These are phyloP conservation scores for Scotopteryx bipunctaria DNA, from an alignment of 2,888 invertebrate species.

Conservation along the genomic window DNA sequence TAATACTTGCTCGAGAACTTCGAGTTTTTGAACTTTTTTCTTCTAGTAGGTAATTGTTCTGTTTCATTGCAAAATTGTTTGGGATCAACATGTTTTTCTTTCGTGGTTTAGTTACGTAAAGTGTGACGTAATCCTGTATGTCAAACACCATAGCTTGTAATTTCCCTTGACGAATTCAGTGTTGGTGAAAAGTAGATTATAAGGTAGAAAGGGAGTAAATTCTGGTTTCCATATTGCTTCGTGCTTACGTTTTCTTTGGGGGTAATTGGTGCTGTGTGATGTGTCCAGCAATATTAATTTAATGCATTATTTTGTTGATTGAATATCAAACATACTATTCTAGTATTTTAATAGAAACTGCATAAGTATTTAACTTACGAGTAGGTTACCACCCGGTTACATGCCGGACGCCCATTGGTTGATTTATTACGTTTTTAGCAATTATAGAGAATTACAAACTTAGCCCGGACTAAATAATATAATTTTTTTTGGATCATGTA, in stretches of 20 bases:
- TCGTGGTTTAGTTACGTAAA: slow-evolving; percentile 1
- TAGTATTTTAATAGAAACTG: neutral
- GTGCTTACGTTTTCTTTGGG: no score
- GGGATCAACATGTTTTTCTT: slow-evolving; percentile 12
- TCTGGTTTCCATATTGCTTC: no score
- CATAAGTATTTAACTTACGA: neutral
- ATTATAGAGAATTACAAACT: slow-evolving; percentile 6
- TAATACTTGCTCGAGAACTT: slow-evolving; percentile 8
- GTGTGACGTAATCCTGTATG: slow-evolving; percentile 5
- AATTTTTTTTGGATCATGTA: no score
- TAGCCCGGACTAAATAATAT: neutral
- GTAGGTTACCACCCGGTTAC: slow-evolving; percentile 9
- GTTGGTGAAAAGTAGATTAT: slow-evolving; percentile 2
- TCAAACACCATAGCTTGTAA: slow-evolving; percentile 3
- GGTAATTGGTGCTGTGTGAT: no score
- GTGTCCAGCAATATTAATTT: no score
- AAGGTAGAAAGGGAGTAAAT: neutral
- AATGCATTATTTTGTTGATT: no score
- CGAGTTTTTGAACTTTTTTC: slow-evolving; percentile 10
- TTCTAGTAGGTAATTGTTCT: slow-evolving; percentile 4
- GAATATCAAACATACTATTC: slow-evolving; percentile 5
- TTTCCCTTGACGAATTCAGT: slow-evolving; percentile 6
- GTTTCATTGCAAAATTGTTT: slow-evolving; percentile 19
- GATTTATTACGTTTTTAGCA: slow-evolving; percentile 1
- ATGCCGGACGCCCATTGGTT: slow-evolving; percentile 15